Conservation (phyloP, 2,113 vertebrate species). For the Macaca nemestrina region DNA sequence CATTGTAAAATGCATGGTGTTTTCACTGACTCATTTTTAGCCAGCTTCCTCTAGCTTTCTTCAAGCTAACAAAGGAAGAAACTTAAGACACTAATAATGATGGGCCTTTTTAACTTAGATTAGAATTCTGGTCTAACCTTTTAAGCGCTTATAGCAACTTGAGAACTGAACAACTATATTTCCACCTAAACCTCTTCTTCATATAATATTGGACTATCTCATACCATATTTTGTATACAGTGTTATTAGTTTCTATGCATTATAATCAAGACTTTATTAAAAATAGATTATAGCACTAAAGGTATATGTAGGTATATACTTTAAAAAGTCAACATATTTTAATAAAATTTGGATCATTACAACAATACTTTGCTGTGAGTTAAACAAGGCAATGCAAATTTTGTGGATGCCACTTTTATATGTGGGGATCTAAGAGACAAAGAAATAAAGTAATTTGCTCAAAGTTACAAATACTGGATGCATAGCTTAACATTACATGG, state of each 20-base stretch:
- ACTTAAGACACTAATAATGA: conserved; percentile 20
- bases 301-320: not conserved
- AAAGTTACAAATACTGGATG: not conserved
- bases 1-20: not conserved
- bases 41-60: not conserved
- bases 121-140: conserved; percentile 6
- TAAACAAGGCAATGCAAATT: not conserved
- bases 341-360: not conserved
- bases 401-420: not conserved
- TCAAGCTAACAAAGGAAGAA: not conserved
- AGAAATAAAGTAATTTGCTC: not conserved
- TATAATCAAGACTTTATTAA: not conserved
- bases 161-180: not conserved
- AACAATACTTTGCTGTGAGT: not conserved
- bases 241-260: not conserved
- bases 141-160: not conserved
- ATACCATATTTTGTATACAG: not conserved
- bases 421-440: not conserved
- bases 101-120: not conserved
- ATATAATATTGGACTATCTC: not conserved
- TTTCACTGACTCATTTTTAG: conserved; percentile 6
- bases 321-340: not conserved
- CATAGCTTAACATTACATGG: not conserved
- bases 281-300: not conserved
- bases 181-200: not conserved